phyloP scores from a whole-genome alignment of 2,113 vertebrate species.

The Chiloscyllium plagiosum region DNA sequence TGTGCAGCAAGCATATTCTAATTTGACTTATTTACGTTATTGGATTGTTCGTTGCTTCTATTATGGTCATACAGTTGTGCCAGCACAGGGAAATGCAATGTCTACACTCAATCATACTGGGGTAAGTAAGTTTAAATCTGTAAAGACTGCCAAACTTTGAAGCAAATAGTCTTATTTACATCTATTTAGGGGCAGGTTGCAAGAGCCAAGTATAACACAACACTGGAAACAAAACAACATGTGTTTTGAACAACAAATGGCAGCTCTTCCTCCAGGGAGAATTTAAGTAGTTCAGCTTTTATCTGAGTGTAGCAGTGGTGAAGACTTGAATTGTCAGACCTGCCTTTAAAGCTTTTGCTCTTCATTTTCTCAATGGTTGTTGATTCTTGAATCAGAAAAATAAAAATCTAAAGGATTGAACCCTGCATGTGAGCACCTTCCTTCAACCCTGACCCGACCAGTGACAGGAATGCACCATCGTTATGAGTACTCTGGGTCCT shows the following conservation, averaged over 20 bases:
- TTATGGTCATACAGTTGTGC: neutral
- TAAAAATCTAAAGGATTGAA: neutral
- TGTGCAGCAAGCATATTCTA: neutral
- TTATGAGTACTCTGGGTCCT: neutral
- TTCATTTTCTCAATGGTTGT: neutral
- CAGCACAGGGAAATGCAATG: neutral
- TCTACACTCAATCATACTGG: neutral
- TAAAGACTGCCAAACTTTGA: neutral
- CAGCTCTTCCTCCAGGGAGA: neutral
- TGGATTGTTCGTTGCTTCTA: neutral
- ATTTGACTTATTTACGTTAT: neutral
- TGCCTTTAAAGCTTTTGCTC: no score
- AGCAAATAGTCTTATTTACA: neutral
- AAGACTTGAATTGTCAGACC: neutral
- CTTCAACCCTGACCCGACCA: neutral
- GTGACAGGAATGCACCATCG: neutral
- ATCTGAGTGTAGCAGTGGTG: neutral
- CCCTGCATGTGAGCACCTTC: neutral
- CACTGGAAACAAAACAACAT: neutral
- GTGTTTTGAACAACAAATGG: neutral
- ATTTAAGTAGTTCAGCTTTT: neutral
- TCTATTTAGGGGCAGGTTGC: neutral
- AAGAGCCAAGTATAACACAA: neutral
- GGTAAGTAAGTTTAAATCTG: neutral
- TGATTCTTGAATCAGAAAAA: neutral